These are phyloP conservation scores for Perca fluviatilis DNA, from an alignment of 2,113 vertebrate genomes.

Conservation along the genomic window DNA sequence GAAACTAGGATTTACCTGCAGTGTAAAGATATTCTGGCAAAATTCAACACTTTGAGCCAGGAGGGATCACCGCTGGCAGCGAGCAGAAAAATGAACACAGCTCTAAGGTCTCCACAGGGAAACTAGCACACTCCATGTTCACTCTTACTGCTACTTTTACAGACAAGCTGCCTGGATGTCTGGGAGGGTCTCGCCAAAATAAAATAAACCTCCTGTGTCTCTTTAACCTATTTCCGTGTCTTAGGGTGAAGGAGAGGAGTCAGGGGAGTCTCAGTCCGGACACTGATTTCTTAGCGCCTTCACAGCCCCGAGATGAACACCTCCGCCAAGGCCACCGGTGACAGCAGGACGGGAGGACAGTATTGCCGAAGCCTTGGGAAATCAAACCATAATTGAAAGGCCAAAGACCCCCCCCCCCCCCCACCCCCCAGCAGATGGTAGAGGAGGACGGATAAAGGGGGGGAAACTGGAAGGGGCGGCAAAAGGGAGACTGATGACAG, in stretches of 20 bases:
- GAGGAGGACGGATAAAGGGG: background rate
- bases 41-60: background rate
- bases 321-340: conserved; percentile 56
- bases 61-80: conserved; percentile 3
- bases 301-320: conserved; percentile 45
- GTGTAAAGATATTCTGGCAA: background rate
- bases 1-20: conserved; percentile 10
- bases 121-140: conserved; percentile 1
- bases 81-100: background rate
- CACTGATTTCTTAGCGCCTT: conserved; percentile 48
- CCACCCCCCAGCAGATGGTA: conserved; percentile 22
- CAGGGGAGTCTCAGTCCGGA: conserved; percentile 9
- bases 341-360: conserved; percentile 13
- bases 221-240: background rate
- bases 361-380: conserved; percentile 65
- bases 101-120: conserved; percentile 11
- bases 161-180: background rate
- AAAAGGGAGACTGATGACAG: conserved; percentile 13
- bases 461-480: background rate
- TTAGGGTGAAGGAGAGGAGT: conserved; percentile 26
- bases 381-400: conserved; percentile 69
- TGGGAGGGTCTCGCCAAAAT: conserved; percentile 1
- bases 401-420: conserved; percentile 32
- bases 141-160: conserved; percentile 8
- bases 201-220: conserved; percentile 5